Evolutionary conservation across 2,113 vertebrate genomes (phyloP).

Genomic region (Misgurnus anguillicaudatus): DNA sequence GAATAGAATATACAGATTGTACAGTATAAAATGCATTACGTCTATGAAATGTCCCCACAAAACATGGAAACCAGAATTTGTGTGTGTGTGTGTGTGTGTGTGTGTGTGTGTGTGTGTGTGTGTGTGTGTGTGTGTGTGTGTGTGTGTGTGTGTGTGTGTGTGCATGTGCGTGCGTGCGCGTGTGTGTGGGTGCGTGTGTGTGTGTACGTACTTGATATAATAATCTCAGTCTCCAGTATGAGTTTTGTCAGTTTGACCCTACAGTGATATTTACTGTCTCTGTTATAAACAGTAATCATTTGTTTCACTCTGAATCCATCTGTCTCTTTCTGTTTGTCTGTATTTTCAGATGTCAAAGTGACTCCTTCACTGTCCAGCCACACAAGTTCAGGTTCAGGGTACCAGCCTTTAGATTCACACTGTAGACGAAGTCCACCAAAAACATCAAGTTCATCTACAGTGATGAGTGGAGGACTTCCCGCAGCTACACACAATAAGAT

Average conservation of each 20-base stretch:
- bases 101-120: too few relatives aligned
- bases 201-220: background rate
- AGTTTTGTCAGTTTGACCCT: background rate
- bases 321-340: constrained; percentile 9
- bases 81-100: too few relatives aligned
- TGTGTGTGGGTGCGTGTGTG: too few relatives aligned
- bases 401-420: constrained; percentile 48
- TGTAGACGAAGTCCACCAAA: constrained; percentile 30
- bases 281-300: background rate
- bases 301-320: constrained; percentile 9
- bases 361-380: too few relatives aligned
- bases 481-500: background rate
- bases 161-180: too few relatives aligned
- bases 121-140: too few relatives aligned
- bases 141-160: too few relatives aligned
- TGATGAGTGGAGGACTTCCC: constrained; percentile 24
- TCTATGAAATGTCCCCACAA: too few relatives aligned
- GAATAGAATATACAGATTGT: too few relatives aligned
- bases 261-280: background rate
- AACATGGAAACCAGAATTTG: too few relatives aligned
- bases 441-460: background rate
- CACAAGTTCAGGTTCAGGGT: constrained; percentile 41
- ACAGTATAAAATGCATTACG: too few relatives aligned
- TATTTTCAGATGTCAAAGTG: too few relatives aligned
- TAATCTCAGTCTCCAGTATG: background rate